Base-by-base conservation (phyloP, 2,113 vertebrate species). In the Acinonyx jubatus region DNA sequence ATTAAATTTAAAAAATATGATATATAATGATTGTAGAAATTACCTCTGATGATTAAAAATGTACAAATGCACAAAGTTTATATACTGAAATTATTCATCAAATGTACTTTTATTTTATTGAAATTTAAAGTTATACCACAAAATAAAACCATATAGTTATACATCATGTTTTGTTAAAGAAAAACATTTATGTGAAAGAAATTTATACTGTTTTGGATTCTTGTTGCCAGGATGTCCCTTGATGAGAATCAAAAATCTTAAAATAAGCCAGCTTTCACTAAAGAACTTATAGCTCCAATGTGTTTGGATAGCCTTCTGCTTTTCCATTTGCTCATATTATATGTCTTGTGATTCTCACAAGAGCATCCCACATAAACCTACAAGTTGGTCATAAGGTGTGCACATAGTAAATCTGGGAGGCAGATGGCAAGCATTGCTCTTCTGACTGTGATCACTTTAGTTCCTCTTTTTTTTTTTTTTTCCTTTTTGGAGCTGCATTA, bases 301-400 rank as follows among this genome's bases (percentile, higher is more conserved):
- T 48, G 31, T 69, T 89, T 79, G 33, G 4, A 13, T 63, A 50
- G 66, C 76, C 57, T 71, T 81, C 50, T 78, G 63, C 27, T 66
- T 93, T 88, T 79, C 61, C 63, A 52, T 89, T 89, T 91, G 83
- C 45, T 96, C 41, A 1, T 52, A n/a, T 81, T 94, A 55, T 78
- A 8, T 57, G 25, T 68, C 57, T 65, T 45, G 25, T 63, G 73
- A 91, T 69, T 88, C 36, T 61, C 61, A 69, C 74, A 85, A 3
- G 76, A 73, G 71, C 61, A 82, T 63, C 78, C 29, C 27, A 82
- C 94, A 66, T 27, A 91, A 79, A 66, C 80, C n/a, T 68, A n/a
- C 0, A 19, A 74, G 69, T 33, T 86, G n/a, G 73, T 66, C 68
- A 45, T 33, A 63, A 92, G 50, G 4, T 89, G 38, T 48, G 33